A percentile compares a stretch with the other conserved stretches of the same genome.
Conservation (phyloP, 2,113 vertebrate species). For the Platysternon megacephalum region DNA sequence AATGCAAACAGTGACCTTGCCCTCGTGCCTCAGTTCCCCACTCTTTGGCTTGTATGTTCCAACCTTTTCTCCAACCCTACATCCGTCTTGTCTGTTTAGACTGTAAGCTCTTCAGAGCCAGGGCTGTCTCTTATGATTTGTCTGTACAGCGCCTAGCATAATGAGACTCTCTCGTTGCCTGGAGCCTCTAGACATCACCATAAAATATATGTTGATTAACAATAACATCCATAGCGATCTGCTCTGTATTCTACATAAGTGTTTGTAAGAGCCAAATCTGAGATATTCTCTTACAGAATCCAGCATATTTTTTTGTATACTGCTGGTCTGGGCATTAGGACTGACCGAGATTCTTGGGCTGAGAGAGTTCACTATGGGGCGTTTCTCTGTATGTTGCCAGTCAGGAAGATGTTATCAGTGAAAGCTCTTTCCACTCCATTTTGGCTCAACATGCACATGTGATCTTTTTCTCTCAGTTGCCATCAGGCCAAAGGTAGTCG, state of each 20-base stretch:
- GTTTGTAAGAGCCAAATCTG: background rate
- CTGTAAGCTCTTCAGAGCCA: background rate
- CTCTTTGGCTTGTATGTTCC: background rate
- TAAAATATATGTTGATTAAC: background rate
- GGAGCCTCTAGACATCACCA: background rate
- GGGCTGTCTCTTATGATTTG: background rate
- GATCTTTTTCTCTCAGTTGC: background rate
- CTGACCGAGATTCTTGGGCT: background rate
- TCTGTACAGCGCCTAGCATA: background rate
- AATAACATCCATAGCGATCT: rapidly evolving
- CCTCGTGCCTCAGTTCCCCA: background rate
- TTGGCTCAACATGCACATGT: background rate
- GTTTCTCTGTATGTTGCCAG: background rate
- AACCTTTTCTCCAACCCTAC: background rate
- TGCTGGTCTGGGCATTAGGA: background rate
- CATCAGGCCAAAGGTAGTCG: background rate
- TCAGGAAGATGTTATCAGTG: background rate
- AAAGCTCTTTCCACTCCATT: background rate
- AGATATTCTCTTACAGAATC: background rate
- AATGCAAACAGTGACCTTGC: background rate
- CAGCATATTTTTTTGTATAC: background rate
- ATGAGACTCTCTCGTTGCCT: background rate
- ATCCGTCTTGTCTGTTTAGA: background rate
- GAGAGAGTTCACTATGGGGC: rapidly evolving
- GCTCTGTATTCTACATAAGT: background rate